Conservation (phyloP, 2,113 vertebrate genomes). For the Poeciliopsis turrubarensis region DNA sequence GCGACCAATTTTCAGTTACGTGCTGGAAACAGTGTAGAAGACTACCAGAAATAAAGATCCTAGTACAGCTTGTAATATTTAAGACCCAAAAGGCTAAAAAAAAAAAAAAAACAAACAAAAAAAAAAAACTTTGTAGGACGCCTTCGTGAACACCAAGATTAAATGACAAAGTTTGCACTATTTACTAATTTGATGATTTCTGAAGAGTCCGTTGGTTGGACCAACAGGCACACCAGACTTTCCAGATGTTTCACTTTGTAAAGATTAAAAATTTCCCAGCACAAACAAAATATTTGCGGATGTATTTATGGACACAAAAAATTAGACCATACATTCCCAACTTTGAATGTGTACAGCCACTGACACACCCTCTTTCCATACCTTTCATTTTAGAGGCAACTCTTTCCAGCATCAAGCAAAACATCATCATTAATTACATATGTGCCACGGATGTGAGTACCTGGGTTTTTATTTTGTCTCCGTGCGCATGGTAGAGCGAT, state of each 20-base stretch:
- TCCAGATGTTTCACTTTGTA: background rate
- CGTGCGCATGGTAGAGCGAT: slow-evolving; percentile 9
- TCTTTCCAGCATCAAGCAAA: slow-evolving; percentile 1
- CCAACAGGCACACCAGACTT: background rate
- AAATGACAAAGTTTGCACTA: background rate
- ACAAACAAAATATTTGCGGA: background rate
- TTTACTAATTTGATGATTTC: background rate
- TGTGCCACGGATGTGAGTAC: slow-evolving; percentile 1
- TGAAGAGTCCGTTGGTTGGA: background rate
- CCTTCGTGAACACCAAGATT: too few species aligned
- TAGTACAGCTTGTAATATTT: too few species aligned
- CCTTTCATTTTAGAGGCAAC: background rate
- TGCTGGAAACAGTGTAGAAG: background rate
- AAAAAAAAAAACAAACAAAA: too few species aligned
- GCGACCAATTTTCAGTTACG: background rate
- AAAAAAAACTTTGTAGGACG: too few species aligned
- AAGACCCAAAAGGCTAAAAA: too few species aligned
- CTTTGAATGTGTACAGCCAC: background rate
- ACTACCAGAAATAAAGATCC: too few species aligned
- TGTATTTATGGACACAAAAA: background rate
- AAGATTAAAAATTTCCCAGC: background rate
- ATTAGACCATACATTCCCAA: background rate
- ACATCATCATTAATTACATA: background rate
- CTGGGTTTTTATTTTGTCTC: slow-evolving; percentile 12
- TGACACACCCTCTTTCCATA: background rate